These are phyloP conservation scores for Drosophila sturtevanti DNA, from an alignment of 1,140 invertebrate genomes.

Conservation along the genomic window DNA sequence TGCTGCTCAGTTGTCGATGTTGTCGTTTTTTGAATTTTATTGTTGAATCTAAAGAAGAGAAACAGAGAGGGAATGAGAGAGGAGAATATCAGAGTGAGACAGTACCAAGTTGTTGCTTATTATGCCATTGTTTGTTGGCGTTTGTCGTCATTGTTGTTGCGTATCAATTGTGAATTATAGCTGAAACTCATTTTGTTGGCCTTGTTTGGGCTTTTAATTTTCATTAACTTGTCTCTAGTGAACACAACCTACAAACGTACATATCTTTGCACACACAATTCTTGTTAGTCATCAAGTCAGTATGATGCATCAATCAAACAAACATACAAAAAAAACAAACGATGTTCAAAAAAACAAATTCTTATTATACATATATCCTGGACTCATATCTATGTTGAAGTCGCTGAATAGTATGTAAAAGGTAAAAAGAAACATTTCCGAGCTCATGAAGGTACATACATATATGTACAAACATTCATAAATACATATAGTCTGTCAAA, in stretches of 20 bases:
- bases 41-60: slow-evolving; percentile 51
- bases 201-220: slow-evolving; percentile 16
- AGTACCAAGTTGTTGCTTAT: slow-evolving; percentile 40
- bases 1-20: slow-evolving; percentile 44
- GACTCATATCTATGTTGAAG: too few species aligned
- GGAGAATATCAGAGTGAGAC: slow-evolving; percentile 18
- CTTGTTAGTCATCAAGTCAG: slow-evolving; percentile 24
- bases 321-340: slow-evolving; percentile 22
- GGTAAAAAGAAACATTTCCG: too few species aligned
- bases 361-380: too few species aligned
- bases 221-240: neutral
- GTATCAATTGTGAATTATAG: slow-evolving; percentile 24
- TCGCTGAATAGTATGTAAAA: too few species aligned
- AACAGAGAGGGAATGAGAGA: slow-evolving; percentile 15
- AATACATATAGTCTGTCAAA: too few species aligned
- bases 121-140: slow-evolving; percentile 67
- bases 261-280: neutral
- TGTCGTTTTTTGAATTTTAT: slow-evolving; percentile 51
- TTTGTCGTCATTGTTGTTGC: slow-evolving; percentile 53
- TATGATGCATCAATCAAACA: slow-evolving; percentile 51
- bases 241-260: slow-evolving; percentile 4
- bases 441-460: too few species aligned
- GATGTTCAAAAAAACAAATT: too few species aligned
- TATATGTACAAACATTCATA: too few species aligned
- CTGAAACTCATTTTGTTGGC: slow-evolving; percentile 5